These are phyloP conservation scores for Camponotus vicinus DNA, from an alignment of 1,140 invertebrate species.

Conservation along the genomic window DNA sequence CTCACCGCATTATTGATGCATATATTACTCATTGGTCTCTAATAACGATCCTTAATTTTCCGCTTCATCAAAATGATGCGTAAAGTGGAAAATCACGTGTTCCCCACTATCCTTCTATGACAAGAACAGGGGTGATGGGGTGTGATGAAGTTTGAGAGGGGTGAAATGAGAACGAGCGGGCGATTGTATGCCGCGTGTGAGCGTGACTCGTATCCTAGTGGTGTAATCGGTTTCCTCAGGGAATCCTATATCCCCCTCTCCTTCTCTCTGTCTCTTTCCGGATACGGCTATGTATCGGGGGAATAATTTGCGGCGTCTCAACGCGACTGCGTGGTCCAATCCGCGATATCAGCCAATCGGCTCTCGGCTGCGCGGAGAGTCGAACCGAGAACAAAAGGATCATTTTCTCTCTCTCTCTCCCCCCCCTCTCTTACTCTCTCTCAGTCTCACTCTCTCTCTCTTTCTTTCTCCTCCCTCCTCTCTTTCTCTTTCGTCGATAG, in stretches of 20 bases:
- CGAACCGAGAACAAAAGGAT: constrained; percentile 79
- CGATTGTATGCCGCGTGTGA: constrained; percentile 34
- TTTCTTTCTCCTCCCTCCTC: constrained; percentile 5
- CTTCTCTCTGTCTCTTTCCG: constrained; percentile 42
- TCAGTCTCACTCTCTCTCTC: background rate
- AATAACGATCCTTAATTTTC: background rate
- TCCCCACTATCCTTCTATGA: background rate
- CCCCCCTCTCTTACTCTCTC: constrained; percentile 6
- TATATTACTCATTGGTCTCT: background rate
- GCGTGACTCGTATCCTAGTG: constrained; percentile 62
- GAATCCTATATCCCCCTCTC: constrained; percentile 67
- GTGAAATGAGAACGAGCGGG: constrained; percentile 40
- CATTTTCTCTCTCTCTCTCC: constrained; percentile 44
- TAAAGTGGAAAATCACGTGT: constrained; percentile 22
- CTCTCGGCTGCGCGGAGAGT: constrained; percentile 74
- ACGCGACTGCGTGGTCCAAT: constrained; percentile 79
- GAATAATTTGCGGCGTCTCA: constrained; percentile 79
- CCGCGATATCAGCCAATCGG: constrained; percentile 78
- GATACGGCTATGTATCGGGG: constrained; percentile 58
- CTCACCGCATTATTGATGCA: background rate
- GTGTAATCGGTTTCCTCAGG: constrained; percentile 75
- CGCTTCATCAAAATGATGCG: constrained; percentile 9
- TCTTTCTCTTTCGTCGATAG: constrained; percentile 59
- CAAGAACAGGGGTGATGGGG: background rate
- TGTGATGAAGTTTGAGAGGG: constrained; percentile 46